phyloP scores from a whole-genome alignment of 2,888 invertebrate species.

The Chaetogeoica ovagalla region DNA sequence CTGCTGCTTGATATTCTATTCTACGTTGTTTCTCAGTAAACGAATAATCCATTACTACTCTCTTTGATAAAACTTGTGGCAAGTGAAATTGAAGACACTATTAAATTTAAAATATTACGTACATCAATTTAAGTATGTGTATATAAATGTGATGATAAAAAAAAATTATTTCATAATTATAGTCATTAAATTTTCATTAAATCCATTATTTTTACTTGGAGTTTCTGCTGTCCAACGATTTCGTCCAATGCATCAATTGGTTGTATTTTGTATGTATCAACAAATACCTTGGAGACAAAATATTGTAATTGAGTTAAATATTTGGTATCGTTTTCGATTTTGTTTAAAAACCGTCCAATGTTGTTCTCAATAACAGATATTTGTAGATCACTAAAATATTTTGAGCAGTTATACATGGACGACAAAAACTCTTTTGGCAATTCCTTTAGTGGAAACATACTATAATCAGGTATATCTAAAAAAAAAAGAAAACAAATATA shows the following conservation, averaged over 20 bases:
- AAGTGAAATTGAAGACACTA: slow-evolving; percentile 31
- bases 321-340: slow-evolving; percentile 14
- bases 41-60: slow-evolving; percentile 24
- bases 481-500: slow-evolving; percentile 4
- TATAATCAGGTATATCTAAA: slow-evolving; percentile 5
- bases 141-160: no score
- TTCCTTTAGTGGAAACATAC: slow-evolving; percentile 43
- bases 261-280: slow-evolving; percentile 28
- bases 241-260: slow-evolving; percentile 19
- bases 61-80: slow-evolving; percentile 19
- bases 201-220: slow-evolving; percentile 20
- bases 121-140: background rate
- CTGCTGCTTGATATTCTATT: slow-evolving; percentile 40
- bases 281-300: slow-evolving; percentile 34
- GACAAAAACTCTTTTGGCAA: slow-evolving; percentile 39
- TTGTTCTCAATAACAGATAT: slow-evolving; percentile 56
- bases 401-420: slow-evolving; percentile 37
- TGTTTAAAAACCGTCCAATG: slow-evolving; percentile 50
- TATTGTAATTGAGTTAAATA: slow-evolving; percentile 28
- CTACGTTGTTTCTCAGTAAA: slow-evolving; percentile 40
- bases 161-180: no score
- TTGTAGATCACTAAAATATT: slow-evolving; percentile 54
- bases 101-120: background rate
- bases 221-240: slow-evolving; percentile 40
- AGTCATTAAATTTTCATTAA: background rate